Evolutionary conservation across 2,113 vertebrate genomes (phyloP).

Genomic region (Pseudonaja textilis): DNA sequence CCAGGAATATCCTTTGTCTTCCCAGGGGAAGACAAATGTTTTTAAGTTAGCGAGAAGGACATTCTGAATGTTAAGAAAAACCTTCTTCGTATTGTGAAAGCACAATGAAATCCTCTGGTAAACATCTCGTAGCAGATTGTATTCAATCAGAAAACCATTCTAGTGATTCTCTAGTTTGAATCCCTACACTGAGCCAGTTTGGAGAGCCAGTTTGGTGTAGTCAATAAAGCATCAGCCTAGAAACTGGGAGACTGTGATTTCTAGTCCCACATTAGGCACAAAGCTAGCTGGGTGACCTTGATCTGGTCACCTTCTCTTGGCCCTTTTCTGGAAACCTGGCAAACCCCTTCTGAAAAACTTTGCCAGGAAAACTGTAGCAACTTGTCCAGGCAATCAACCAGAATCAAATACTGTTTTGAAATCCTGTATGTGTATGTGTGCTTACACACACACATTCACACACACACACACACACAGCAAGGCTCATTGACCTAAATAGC

Average conservation of each 20-base stretch:
- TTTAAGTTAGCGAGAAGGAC: background rate
- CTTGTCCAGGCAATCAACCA: background rate
- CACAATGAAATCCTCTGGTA: background rate
- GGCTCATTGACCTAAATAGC: background rate
- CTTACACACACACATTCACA: background rate
- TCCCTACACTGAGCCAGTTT: background rate
- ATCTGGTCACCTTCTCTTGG: background rate
- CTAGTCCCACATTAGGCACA: background rate
- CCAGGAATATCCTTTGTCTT: background rate
- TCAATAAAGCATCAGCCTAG: background rate
- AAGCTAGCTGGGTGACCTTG: background rate
- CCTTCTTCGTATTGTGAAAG: background rate
- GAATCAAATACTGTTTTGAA: background rate
- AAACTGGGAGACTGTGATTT: background rate
- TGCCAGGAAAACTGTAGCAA: background rate
- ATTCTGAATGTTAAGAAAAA: background rate
- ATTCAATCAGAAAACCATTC: background rate
- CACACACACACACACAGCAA: background rate
- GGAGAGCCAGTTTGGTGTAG: background rate
- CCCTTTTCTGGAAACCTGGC: background rate
- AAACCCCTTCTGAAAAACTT: background rate
- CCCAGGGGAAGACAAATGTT: background rate
- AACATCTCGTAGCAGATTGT: background rate
- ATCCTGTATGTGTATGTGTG: background rate
- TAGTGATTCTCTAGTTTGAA: background rate